Evolutionary conservation across 64 coral and sea anemone species (phyloP).

Genomic region (Stichodactyla helianthus): DNA sequence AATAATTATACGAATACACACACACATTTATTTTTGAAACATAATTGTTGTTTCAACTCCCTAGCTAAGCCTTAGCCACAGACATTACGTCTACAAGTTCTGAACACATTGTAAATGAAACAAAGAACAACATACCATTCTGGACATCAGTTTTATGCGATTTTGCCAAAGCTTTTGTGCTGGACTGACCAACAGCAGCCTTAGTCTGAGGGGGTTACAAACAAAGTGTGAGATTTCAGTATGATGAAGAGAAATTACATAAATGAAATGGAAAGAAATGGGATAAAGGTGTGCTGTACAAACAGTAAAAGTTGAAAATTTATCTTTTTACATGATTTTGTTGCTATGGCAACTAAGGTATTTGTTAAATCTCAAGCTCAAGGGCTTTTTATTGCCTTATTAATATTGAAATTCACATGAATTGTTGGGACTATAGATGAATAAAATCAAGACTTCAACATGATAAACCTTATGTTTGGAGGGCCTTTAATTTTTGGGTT

Average conservation of each 20-base stretch:
- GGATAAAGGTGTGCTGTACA: neutral
- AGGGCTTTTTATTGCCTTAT: neutral
- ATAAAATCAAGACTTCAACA: too few relatives aligned
- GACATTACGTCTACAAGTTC: neutral
- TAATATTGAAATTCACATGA: too few relatives aligned
- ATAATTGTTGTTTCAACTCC: neutral
- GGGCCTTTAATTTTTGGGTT: too few relatives aligned
- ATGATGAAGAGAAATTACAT: neutral
- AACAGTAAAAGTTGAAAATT: neutral
- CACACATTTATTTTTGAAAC: neutral
- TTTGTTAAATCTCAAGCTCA: neutral
- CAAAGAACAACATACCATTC: conserved; percentile 11
- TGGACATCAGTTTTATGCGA: neutral
- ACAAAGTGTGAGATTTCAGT: conserved; percentile 12
- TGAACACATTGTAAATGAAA: neutral
- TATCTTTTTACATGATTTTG: neutral
- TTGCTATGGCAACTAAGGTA: neutral
- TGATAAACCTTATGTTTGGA: too few relatives aligned
- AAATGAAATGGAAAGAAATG: neutral
- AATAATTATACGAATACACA: neutral
- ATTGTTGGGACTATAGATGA: too few relatives aligned
- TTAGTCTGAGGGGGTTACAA: conserved; percentile 26
- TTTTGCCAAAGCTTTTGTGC: conserved; percentile 1
- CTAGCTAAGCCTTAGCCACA: neutral
- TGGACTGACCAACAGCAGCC: conserved; percentile 1